Evolutionary conservation across 2,113 vertebrate genomes (phyloP).

Genomic region (Cyanoliseus patagonus): DNA sequence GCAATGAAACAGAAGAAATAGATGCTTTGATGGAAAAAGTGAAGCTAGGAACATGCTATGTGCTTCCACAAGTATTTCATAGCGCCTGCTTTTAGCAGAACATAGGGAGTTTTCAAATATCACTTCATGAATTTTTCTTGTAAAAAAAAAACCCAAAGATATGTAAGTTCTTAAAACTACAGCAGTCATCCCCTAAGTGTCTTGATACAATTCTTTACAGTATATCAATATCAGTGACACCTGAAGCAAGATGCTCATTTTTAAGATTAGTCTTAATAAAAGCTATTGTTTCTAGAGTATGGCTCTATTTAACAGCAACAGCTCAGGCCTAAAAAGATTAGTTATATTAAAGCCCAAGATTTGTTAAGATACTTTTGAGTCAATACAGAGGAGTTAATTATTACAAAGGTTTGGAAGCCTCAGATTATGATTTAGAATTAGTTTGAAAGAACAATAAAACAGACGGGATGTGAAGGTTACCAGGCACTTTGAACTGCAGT

Average conservation of each 20-base stretch:
- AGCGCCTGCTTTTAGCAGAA: background rate
- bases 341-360: constrained; percentile 30
- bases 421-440: constrained; percentile 52
- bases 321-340: constrained; percentile 48
- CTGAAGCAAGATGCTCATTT: background rate
- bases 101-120: background rate
- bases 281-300: background rate
- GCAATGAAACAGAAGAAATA: background rate
- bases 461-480: constrained; percentile 68
- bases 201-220: background rate
- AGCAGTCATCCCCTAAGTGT: background rate
- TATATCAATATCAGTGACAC: background rate
- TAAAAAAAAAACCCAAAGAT: background rate
- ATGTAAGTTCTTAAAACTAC: background rate
- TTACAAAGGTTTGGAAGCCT: constrained; percentile 53
- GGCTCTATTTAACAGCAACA: background rate
- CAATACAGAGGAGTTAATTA: constrained; percentile 60
- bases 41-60: background rate
- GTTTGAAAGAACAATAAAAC: constrained; percentile 56
- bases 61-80: background rate
- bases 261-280: constrained; percentile 40
- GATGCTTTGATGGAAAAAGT: background rate
- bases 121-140: background rate
- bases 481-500: constrained; percentile 66
- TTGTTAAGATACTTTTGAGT: constrained; percentile 41